These are phyloP conservation scores for Drosophila subpulchrella DNA, from an alignment of 1,140 invertebrate genomes.

Conservation along the genomic window DNA sequence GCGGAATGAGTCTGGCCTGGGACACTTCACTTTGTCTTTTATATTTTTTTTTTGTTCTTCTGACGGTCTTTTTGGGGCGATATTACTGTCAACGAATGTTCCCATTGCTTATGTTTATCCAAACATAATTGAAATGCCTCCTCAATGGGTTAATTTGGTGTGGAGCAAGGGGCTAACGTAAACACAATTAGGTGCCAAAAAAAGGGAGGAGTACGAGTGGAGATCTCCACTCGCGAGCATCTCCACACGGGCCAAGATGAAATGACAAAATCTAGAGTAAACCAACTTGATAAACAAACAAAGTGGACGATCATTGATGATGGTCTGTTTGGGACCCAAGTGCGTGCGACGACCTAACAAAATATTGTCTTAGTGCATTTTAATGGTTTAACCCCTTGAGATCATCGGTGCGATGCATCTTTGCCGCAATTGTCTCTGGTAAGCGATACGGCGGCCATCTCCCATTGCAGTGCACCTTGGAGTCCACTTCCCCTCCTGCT, in stretches of 20 bases:
- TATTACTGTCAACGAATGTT: slow-evolving; percentile 70
- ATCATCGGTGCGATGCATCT: slow-evolving; percentile 61
- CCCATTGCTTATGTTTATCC: slow-evolving; percentile 61
- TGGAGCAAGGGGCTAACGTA: slow-evolving; percentile 70
- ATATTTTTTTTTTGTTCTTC: slow-evolving; percentile 1
- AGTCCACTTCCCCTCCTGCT: slow-evolving; percentile 29
- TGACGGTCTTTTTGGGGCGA: slow-evolving; percentile 17
- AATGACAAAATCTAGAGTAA: slow-evolving; percentile 80
- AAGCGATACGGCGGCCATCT: slow-evolving; percentile 59
- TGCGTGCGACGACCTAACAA: slow-evolving; percentile 61
- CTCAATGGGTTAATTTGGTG: slow-evolving; percentile 79
- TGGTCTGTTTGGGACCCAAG: slow-evolving; percentile 47
- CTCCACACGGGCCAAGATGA: slow-evolving; percentile 66
- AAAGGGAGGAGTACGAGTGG: slow-evolving; percentile 6
- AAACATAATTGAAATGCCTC: slow-evolving; percentile 81
- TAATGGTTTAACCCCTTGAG: slow-evolving; percentile 61
- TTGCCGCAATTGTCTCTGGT: slow-evolving; percentile 74
- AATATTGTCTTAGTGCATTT: slow-evolving; percentile 81
- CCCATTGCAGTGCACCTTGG: slow-evolving; percentile 11
- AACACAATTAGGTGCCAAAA: slow-evolving; percentile 81
- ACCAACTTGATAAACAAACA: slow-evolving; percentile 66
- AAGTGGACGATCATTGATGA: slow-evolving; percentile 45
- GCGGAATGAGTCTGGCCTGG: slow-evolving; percentile 55
- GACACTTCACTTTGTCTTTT: slow-evolving; percentile 40
- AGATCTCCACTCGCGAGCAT: slow-evolving; percentile 25